Evolutionary conservation across 1,140 invertebrate species (phyloP).

Genomic region (Brachionus angularis): DNA sequence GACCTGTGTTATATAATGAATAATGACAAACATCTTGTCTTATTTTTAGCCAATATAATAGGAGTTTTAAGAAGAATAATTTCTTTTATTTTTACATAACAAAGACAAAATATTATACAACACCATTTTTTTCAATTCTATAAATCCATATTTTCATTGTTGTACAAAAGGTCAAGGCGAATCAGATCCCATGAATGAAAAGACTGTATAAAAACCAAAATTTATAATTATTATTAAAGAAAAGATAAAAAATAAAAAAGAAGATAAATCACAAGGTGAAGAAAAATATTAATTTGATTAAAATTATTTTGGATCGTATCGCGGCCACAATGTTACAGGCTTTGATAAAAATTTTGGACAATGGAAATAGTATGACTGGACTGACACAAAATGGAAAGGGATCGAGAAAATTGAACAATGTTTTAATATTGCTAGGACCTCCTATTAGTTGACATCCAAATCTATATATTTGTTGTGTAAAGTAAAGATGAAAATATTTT

Average conservation of each 20-base stretch:
- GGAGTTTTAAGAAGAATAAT: no score
- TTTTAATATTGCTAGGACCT: conserved; percentile 72
- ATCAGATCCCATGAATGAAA: background rate
- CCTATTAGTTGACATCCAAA: conserved; percentile 73
- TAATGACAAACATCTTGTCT: no score
- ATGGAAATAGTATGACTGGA: conserved; percentile 60
- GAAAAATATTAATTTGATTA: conserved; percentile 59
- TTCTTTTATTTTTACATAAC: no score
- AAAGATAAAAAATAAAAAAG: background rate
- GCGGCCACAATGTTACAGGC: conserved; percentile 65
- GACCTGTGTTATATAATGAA: background rate
- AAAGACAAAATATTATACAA: no score
- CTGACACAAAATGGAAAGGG: conserved; percentile 60
- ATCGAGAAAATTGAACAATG: conserved; percentile 76
- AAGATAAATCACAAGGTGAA: background rate
- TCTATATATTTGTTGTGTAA: conserved; percentile 66
- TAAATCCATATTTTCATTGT: no score
- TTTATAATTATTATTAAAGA: conserved; percentile 43
- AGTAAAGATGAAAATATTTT: conserved; percentile 21
- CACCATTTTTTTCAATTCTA: no score
- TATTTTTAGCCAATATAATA: no score
- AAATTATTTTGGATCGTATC: conserved; percentile 66
- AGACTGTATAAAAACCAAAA: no score
- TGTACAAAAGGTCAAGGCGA: no score
- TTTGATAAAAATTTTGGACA: conserved; percentile 66